phyloP scores from a whole-genome alignment of 2,888 invertebrate species.

The Cryptocheilus praepositus region DNA sequence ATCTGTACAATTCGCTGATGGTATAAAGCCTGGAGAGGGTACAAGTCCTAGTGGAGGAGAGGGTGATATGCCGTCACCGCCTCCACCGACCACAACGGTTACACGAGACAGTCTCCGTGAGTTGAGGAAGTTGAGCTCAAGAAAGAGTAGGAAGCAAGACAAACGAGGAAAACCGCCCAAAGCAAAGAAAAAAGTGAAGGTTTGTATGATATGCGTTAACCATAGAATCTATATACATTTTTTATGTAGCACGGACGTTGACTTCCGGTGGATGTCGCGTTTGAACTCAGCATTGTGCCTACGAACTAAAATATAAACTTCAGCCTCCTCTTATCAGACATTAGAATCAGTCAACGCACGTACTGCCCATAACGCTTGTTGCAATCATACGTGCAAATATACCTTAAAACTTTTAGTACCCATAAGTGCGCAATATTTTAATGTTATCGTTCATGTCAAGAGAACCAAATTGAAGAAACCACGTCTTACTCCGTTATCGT shows the following conservation, averaged over 20 bases:
- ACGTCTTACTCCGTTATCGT: slow-evolving; percentile 69
- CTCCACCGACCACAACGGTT: slow-evolving; percentile 73
- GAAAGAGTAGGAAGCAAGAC: slow-evolving; percentile 77
- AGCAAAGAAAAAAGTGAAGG: slow-evolving; percentile 77
- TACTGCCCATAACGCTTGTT: no score
- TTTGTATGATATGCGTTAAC: slow-evolving; percentile 44
- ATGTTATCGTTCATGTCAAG: slow-evolving; percentile 72
- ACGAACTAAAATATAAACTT: no score
- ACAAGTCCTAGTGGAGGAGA: slow-evolving; percentile 79
- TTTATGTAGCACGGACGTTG: no score
- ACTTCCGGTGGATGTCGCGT: no score
- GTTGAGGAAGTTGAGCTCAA: slow-evolving; percentile 59
- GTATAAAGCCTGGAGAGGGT: slow-evolving; percentile 79
- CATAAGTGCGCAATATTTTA: no score
- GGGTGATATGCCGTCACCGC: slow-evolving; percentile 79
- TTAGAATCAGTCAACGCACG: no score
- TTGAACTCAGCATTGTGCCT: no score
- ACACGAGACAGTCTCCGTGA: slow-evolving; percentile 51
- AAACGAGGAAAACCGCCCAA: slow-evolving; percentile 76
- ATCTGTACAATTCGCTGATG: slow-evolving; percentile 80
- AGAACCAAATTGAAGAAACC: slow-evolving; percentile 73
- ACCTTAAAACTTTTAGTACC: no score
- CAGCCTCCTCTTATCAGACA: no score
- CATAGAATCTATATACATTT: not conserved
- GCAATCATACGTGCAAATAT: no score